Base-by-base conservation (phyloP, 2,797 vertebrate species). In the Huso huso region DNA sequence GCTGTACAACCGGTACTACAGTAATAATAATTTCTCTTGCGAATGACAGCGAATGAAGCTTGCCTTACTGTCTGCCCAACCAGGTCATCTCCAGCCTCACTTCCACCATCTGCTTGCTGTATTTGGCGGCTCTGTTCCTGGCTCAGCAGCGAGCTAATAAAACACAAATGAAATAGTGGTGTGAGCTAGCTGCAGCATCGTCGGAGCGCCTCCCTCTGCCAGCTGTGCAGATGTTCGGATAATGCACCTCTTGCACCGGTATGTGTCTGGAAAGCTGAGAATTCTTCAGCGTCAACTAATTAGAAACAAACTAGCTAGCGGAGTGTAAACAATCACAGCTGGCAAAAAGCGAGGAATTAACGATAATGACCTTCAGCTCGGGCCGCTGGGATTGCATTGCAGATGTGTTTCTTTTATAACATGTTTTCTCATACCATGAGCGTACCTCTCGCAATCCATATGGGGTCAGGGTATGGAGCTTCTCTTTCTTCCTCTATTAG, bases 321-420 rank as follows among this genome's bases (percentile, higher is more conserved):
- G 86, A 91, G 92, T 91, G 90, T 92, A 93, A 94, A 93, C 91
- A 94, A 88, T 90, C 86, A 84, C 84, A 88, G 79, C 94, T 93
- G 92, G 91, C 81, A 80, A 83, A 88, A 87, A 76, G 63, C 58
- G 70, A 75, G 55, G 84, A 85, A 90, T 90, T 86, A 89, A 82
- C 83, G 63, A 76, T 90, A 91, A 91, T 88, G 90, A 90, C 93
- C 93, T 90, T 86, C 82, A 86, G 78, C 82, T 68, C 78, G 71
- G 67, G 75, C 79, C 77, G 69, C 75, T 76, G 62, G 71, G 74
- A 72, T 86, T 84, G 84, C 81, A 71, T 75, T 37, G 37, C 37
- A 1, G 37, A 37, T 37, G 37, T 80, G 72, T 63, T 74, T 81
- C 76, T 79, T 65, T 77, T 74, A 75, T 76, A 68, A 75, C 70